Evolutionary conservation across 2,888 invertebrate species (phyloP), one percentile per base, ranked within the genome.

Genomic region (Homarus gammarus): DNA sequence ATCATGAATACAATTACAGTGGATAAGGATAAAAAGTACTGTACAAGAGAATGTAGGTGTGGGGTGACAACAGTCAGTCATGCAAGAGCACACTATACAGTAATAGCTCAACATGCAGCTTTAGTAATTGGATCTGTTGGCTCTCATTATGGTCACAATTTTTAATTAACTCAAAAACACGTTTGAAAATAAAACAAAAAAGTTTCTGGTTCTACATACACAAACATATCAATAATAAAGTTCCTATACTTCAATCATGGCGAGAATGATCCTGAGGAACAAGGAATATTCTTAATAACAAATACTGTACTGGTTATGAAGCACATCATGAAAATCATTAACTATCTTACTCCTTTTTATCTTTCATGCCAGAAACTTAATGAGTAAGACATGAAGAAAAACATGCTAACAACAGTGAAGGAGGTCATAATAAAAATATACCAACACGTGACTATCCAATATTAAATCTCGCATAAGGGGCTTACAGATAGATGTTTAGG

Each of bases 401-500:
- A 64, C 64, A 64, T 64, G 64, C 64, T 64, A 64, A 64, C 22
- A 56, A 56, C 64, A 64, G 64, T 64, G 64, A 64, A 64, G 12
- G 56, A 64, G 27, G 27, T 27, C 12, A 64, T 64, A 64, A 64
- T 64, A 22, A 31, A 64, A 64, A 64, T 64, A 64, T 64, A 64
- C 27, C n/a, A 8, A 64, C 27, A 56, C 22, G 27, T 64, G 27
- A 27, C 5, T 64, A 73, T 40, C 40, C 31, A 33, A 27, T 49
- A 10, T 49, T 44, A 78, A 78, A 49, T 18, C n/a, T 49, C 44
- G 18, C 44, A 49, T 22, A 78, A 49, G 36, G 64, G 78, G 78
- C 78, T 86, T 75, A 87, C 77, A 61, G 31, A 51, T 27, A 36
- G 40, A 49, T 61, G 68, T 27, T 72, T 33, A 87, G 64, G 27